Conservation (phyloP, 1,140 invertebrate species). For the Plectus sambesii region DNA sequence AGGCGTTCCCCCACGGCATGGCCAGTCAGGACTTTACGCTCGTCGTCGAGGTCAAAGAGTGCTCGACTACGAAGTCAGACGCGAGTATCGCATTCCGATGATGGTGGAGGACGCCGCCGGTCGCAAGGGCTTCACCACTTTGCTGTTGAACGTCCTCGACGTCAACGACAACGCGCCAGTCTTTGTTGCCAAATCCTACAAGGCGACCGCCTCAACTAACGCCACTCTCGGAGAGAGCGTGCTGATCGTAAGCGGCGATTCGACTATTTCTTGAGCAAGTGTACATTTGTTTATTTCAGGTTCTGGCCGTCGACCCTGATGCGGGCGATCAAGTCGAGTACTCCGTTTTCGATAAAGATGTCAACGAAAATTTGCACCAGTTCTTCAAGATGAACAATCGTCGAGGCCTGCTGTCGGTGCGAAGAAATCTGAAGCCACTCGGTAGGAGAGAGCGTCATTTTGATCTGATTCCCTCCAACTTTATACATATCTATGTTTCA, state of each 20-base stretch:
- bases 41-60: too few relatives aligned
- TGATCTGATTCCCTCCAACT: too few relatives aligned
- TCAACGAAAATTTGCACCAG: constrained; percentile 8
- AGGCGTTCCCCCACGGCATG: constrained; percentile 2
- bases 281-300: constrained; percentile 9
- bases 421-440: too few relatives aligned
- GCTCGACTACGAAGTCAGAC: constrained; percentile 12
- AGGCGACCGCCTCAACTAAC: constrained; percentile 13
- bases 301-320: constrained; percentile 34
- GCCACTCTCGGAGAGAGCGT: constrained; percentile 24
- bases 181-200: constrained; percentile 33
- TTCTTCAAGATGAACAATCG: too few relatives aligned
- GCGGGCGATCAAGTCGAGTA: constrained; percentile 32
- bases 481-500: too few relatives aligned
- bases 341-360: constrained; percentile 20
- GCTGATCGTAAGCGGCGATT: constrained; percentile 15
- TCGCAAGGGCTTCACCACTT: constrained; percentile 25
- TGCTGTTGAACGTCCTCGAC: constrained; percentile 55
- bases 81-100: constrained; percentile 20
- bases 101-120: constrained; percentile 20
- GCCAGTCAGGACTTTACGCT: too few relatives aligned
- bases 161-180: constrained; percentile 84
- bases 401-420: too few relatives aligned
- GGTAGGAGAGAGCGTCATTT: too few relatives aligned
- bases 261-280: too few relatives aligned